Evolutionary conservation across 2,888 invertebrate species (phyloP).

Genomic region (Epinotia bilunana): DNA sequence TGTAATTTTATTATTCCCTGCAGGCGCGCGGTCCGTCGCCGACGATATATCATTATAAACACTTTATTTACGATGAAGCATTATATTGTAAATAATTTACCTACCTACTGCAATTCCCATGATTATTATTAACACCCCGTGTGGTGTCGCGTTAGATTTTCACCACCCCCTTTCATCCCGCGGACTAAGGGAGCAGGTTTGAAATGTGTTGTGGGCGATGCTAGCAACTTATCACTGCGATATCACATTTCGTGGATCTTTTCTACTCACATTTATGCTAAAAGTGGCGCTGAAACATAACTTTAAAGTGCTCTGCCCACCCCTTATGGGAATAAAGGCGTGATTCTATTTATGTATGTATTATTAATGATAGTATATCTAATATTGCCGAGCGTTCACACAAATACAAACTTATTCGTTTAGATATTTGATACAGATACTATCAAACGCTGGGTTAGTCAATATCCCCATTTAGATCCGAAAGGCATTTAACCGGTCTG

Average conservation of each 20-base stretch:
- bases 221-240: no score
- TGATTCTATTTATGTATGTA: no score
- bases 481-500: not conserved
- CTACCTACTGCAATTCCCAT: not conserved
- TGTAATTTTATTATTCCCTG: not conserved
- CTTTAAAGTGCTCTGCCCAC: no score
- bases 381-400: not conserved
- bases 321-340: no score
- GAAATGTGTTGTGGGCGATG: no score
- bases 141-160: no score
- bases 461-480: not conserved
- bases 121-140: no score
- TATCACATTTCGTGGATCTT: no score
- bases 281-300: no score
- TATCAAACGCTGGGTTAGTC: not conserved
- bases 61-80: conserved; percentile 29
- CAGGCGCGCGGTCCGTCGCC: conserved; percentile 3
- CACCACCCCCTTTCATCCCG: no score
- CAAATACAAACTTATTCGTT: not conserved
- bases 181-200: no score
- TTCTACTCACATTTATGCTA: no score
- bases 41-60: conserved; percentile 25
- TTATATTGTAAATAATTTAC: conserved; percentile 1
- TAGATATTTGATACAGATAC: not conserved
- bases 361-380: not conserved